Evolutionary conservation across 2,888 invertebrate genomes (phyloP), one percentile per base, ranked within the genome.

Genomic region (Magallana nippona): DNA sequence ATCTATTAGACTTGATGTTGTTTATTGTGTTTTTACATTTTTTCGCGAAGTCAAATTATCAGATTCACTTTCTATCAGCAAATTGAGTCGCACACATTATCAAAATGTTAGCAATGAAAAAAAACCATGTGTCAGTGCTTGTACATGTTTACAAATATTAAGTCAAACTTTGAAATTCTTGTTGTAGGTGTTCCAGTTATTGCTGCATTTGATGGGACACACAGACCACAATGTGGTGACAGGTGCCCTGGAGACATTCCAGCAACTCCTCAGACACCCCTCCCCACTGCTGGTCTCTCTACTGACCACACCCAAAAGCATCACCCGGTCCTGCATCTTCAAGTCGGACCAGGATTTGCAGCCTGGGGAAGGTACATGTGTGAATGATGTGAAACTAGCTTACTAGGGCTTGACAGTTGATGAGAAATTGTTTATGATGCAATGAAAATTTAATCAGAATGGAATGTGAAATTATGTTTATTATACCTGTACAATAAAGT

Each of bases 181-280:
- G 81, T 89, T 91, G 1, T 89, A 95, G 95, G 92, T 95, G 62
- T 94, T 94, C 89, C 94, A 95, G 89, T 93, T 95, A 62, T 91
- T 95, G 57, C 88, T 95, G 95, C 96, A 91, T 89, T 94, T 94
- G 90, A 89, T 93, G 11, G 92, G 93, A 81, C 96, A 96, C 90
- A 94, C 95, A 10, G 97, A 98, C 94, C 98, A 98, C 94, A 98
- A 98, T 94, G 96, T 98, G 84, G 96, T 97, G 89, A 98, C 98
- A 92, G 96, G 97, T 1, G 96, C 98, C 22, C 95, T 98, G 93
- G 98, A 99, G 91, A 94, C 95, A 1, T 95, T 97, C 55, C 95
- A 96, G 32, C 95, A 96, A 80, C 92, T 97, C 2, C 92, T 97
- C 10, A 95, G 95, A 89, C 95, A 95, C 91, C 95, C 93, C 88